Evolutionary conservation across 2,113 vertebrate species (phyloP).

Genomic region (Dermatemys mawii): DNA sequence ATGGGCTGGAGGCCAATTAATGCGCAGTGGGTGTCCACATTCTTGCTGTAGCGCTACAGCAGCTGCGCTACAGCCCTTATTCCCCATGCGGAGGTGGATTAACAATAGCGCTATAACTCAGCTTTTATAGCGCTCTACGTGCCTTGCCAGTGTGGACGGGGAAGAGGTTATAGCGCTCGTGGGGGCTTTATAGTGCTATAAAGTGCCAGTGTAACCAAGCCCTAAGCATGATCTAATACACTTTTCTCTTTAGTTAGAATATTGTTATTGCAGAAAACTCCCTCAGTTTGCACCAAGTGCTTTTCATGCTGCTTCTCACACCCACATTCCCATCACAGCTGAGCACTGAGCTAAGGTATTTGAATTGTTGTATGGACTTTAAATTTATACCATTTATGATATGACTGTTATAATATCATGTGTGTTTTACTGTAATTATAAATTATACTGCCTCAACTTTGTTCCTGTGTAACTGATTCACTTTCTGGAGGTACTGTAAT

Average conservation of each 20-base stretch:
- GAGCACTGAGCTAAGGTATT: neutral
- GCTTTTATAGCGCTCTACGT: too few species aligned
- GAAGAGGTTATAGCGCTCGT: too few species aligned
- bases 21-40: too few species aligned
- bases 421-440: neutral
- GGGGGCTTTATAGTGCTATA: too few species aligned
- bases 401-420: neutral
- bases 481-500: neutral
- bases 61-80: too few species aligned
- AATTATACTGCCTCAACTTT: neutral
- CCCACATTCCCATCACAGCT: neutral
- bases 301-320: neutral
- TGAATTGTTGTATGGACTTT: neutral
- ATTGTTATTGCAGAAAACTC: neutral
- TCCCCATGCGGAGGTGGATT: too few species aligned
- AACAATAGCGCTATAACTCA: too few species aligned
- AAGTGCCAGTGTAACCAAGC: too few species aligned
- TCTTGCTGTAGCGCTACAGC: too few species aligned
- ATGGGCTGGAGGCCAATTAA: too few species aligned
- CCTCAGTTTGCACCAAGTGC: neutral
- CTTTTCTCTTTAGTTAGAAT: neutral
- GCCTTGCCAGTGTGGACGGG: too few species aligned
- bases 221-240: neutral
- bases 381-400: neutral
- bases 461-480: neutral